Conservation (phyloP, 2,888 invertebrate genomes). For the Nyleta sp. region DNA sequence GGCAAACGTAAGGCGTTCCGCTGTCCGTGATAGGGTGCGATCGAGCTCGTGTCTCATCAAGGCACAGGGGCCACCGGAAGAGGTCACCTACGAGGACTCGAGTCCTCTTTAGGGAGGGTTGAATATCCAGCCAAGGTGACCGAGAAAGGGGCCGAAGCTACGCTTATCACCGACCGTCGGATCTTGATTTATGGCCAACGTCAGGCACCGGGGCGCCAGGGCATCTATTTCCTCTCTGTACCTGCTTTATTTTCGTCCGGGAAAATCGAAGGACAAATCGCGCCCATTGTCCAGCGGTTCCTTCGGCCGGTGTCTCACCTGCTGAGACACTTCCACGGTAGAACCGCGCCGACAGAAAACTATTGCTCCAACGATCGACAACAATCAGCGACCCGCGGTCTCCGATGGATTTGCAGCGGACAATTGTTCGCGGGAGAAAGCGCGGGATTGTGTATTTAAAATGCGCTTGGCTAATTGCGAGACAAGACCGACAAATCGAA, state of each 20-base stretch:
- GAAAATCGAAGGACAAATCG: conserved; percentile 68
- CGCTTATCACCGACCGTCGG: conserved; percentile 81
- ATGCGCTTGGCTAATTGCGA: conserved; percentile 31
- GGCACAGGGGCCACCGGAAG: conserved; percentile 39
- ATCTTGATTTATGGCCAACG: conserved; percentile 81
- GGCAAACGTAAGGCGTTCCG: conserved; percentile 74
- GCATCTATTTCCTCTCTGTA: conserved; percentile 75
- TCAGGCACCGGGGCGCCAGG: conserved; percentile 74
- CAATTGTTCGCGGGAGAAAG: too few species aligned
- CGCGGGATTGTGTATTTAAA: too few species aligned
- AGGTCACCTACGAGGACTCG: conserved; percentile 49
- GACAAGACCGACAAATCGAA: conserved; percentile 28
- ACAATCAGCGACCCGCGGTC: too few species aligned
- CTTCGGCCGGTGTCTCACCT: conserved; percentile 9
- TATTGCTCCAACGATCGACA: too few species aligned
- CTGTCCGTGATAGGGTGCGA: conserved; percentile 62
- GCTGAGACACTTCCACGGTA: too few species aligned
- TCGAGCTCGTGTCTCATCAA: conserved; percentile 66
- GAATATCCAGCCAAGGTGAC: too few species aligned
- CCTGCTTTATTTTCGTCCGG: conserved; percentile 72
- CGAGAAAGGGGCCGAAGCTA: too few species aligned
- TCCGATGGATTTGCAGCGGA: too few species aligned
- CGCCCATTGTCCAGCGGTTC: conserved; percentile 32
- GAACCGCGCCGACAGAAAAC: too few species aligned
- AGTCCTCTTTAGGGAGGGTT: conserved; percentile 18